Base-by-base conservation (phyloP, 2,797 vertebrate genomes). In the Epinephelus coioides region DNA sequence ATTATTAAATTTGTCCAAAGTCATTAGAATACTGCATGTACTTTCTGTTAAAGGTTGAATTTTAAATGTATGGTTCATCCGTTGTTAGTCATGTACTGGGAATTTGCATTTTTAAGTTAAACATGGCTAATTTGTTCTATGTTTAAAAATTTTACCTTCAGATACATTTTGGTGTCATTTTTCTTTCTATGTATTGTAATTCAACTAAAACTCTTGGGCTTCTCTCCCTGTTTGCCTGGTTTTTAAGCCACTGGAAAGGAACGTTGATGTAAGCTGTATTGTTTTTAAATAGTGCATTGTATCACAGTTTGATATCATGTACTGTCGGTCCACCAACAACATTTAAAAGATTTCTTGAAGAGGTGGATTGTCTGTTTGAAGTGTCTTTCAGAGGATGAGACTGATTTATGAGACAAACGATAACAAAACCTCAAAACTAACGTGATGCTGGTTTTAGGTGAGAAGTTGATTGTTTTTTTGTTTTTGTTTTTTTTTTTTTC, bases 211-310 rank as follows among this genome's bases (percentile, higher is more conserved):
- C 7, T 69, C 6, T 51, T 73, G 46, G 62, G 27, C 40, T 65
- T 66, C 21, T 40, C 40, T 17, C 34, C 53, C 34, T 21, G 1
- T 55, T 76, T 19, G n/a, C 21, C 53, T 55, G 43, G 74, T 87
- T 89, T 84, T 70, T 76, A 79, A 69, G 44, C 71, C 61, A 67
- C 70, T 69, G n/a, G 7, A 43, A 43, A 43, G 40, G 9, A 82
- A 72, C 61, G 43, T 83, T 59, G 14, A 62, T 76, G 34, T 60
- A 43, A 79, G 47, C 7, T 69, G 30, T 57, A 18, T 57, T 44
- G 50, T 34, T 77, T 46, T 62, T 12, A 56, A 65, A 60, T 50
- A 3, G 14, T 23, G 30, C 30, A 61, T 67, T 8, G 8, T 73
- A 53, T 55, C 54, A 44, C 21, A 55, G 27, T 74, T 70, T 46